phyloP scores from a whole-genome alignment of 1,140 invertebrate genomes.

The Calephelis virginiensis region DNA sequence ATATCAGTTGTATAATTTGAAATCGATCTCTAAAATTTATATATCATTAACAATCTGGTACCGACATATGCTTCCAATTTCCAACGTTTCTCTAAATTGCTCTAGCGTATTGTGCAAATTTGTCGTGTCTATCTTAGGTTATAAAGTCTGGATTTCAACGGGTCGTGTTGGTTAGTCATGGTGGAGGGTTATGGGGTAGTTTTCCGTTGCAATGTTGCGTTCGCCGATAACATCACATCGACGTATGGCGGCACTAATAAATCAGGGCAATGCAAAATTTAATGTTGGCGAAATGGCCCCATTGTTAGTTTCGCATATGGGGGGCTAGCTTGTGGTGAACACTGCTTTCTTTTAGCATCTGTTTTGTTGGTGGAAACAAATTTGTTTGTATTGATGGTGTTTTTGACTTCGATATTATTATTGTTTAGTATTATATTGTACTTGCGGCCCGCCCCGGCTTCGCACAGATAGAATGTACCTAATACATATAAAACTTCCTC shows the following conservation, averaged over 20 bases:
- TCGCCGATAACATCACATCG: conserved; percentile 28
- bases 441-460: no score
- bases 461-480: no score
- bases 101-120: neutral
- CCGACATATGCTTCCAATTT: conserved; percentile 16
- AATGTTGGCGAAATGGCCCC: conserved; percentile 32
- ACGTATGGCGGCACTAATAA: conserved; percentile 32
- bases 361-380: neutral
- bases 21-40: conserved; percentile 12
- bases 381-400: no score
- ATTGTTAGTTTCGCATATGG: conserved; percentile 37
- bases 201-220: conserved; percentile 31
- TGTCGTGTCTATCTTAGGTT: neutral
- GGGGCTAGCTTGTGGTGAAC: conserved; percentile 20
- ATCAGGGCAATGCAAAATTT: conserved; percentile 48
- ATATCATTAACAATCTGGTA: conserved; percentile 19
- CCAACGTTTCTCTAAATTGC: conserved; percentile 6
- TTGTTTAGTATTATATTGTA: no score
- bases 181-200: conserved; percentile 14
- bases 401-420: no score
- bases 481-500: no score
- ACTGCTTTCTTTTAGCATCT: neutral
- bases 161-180: neutral
- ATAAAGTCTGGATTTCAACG: conserved; percentile 5
- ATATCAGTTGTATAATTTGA: conserved; percentile 4